Base-by-base conservation (phyloP, 1,140 invertebrate genomes). In the Ceratosolen fusciceps region DNA sequence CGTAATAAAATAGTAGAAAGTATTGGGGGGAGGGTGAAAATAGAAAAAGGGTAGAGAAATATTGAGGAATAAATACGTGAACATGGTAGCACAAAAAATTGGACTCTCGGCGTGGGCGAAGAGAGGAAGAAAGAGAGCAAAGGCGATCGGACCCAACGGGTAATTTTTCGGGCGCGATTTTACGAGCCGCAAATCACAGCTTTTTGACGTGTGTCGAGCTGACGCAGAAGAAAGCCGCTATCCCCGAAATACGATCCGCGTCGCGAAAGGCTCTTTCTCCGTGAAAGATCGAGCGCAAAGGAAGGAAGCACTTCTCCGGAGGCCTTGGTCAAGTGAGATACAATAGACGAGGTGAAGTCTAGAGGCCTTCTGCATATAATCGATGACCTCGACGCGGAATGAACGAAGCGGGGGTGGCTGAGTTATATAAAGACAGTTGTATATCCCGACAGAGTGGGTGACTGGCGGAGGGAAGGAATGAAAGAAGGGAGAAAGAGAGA, bases 151-250 rank as follows among this genome's bases (percentile, higher is more conserved):
- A 37, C 26, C 16, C 29, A 73, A 74, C 47, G 34, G 47, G 49
- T 52, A 79, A 79, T 79, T 79, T 79, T 79, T 79, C 62, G 60
- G 78, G 71, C 62, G 49, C 52, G 34, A 74, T 31, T 79, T 79
- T 74, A 79, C 72, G 78, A 49, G 71, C 72, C 47, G 72, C 78
- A 79, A 79, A 79, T 79, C 71, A 79, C 60, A 71, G 31, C 58
- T 79, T 39, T 79, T 65, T 65, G 77, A 73, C 70, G 71, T 67
- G 39, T 34, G 31, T 62, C 37, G 56, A 60, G 56, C 1, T 2
- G 34, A 37, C 19, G 37, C 9, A 65, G 60, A 37, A 56, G 29
- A 39, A n/a, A 21, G 21, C 56, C 76, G 37, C 37, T 43, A 7
- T 14, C 37, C n/a, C 26, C 34, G 29, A 72, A 72, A 72, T 58